A percentile compares a stretch with the other conserved stretches of the same genome.
Evolutionary conservation across 2,888 invertebrate species (phyloP).

Genomic region (Eilema caniola): DNA sequence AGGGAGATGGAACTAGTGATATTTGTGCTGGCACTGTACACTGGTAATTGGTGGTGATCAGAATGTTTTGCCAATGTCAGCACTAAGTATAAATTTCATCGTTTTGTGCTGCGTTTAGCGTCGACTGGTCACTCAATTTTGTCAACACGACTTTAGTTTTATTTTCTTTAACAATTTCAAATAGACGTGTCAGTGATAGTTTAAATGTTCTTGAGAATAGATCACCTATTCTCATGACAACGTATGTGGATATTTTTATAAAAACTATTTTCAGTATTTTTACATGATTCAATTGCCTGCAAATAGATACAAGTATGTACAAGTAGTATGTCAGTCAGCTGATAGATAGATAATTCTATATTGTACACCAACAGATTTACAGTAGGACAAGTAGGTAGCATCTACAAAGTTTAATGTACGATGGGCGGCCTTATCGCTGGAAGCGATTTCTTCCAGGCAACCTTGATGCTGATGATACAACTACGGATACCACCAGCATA

Average conservation of each 20-base stretch:
- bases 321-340: too few relatives aligned
- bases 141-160: conserved; percentile 9
- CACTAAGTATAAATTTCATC: conserved; percentile 75
- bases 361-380: too few relatives aligned
- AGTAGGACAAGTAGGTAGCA: too few relatives aligned
- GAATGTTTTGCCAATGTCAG: conserved; percentile 83
- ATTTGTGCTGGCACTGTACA: conserved; percentile 75
- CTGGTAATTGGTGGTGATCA: conserved; percentile 85
- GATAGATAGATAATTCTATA: too few relatives aligned
- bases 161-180: background rate
- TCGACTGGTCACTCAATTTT: conserved; percentile 27
- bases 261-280: background rate
- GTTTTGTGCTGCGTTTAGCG: conserved; percentile 71
- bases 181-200: background rate
- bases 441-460: too few relatives aligned
- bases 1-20: conserved; percentile 52
- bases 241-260: background rate
- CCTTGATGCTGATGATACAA: too few relatives aligned
- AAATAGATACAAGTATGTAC: too few relatives aligned
- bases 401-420: too few relatives aligned
- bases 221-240: background rate
- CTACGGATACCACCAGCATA: too few relatives aligned
- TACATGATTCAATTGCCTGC: too few relatives aligned
- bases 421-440: too few relatives aligned
- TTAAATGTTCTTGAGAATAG: background rate